Evolutionary conservation across 2,113 vertebrate species (phyloP).

Genomic region (Nibea coibor): DNA sequence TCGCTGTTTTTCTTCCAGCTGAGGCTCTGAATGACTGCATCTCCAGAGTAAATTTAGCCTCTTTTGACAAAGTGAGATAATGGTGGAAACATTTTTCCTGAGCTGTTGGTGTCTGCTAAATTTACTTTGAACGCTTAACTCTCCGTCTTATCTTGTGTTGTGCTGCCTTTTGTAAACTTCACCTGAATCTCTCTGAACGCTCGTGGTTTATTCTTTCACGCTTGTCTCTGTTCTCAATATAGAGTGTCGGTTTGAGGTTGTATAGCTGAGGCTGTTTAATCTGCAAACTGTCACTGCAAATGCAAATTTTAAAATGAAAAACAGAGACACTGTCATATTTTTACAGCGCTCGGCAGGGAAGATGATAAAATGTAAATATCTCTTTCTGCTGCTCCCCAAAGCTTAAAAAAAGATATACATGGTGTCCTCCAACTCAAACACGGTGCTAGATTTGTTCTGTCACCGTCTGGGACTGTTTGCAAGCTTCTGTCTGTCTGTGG

Average conservation of each 20-base stretch:
- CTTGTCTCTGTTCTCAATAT: conserved; percentile 47
- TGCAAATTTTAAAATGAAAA: conserved; percentile 31
- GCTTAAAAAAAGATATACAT: conserved; percentile 25
- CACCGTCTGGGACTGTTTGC: conserved; percentile 36
- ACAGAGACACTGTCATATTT: conserved; percentile 45
- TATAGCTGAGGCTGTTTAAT: conserved; percentile 46
- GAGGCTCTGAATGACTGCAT: conserved; percentile 25
- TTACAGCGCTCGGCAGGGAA: conserved; percentile 36
- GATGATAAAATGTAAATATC: conserved; percentile 38
- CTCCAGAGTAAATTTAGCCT: conserved; percentile 61
- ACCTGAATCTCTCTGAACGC: conserved; percentile 41
- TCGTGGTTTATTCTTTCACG: conserved; percentile 32
- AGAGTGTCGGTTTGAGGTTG: conserved; percentile 44
- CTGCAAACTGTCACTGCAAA: conserved; percentile 39
- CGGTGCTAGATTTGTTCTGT: conserved; percentile 17
- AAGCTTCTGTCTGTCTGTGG: conserved; percentile 36
- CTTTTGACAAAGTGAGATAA: conserved; percentile 26
- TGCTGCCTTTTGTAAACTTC: conserved; percentile 35
- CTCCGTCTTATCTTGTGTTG: conserved; percentile 3
- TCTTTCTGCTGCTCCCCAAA: conserved; percentile 26
- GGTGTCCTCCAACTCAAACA: conserved; percentile 8
- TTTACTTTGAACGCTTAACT: conserved; percentile 46
- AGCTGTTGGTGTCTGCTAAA: conserved; percentile 24
- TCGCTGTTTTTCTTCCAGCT: conserved; percentile 46
- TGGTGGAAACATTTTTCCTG: conserved; percentile 40